A percentile compares a stretch with the other conserved stretches of the same genome.
Conservation (phyloP, 2,797 vertebrate genomes). For the Acrocephalus scirpaceus region DNA sequence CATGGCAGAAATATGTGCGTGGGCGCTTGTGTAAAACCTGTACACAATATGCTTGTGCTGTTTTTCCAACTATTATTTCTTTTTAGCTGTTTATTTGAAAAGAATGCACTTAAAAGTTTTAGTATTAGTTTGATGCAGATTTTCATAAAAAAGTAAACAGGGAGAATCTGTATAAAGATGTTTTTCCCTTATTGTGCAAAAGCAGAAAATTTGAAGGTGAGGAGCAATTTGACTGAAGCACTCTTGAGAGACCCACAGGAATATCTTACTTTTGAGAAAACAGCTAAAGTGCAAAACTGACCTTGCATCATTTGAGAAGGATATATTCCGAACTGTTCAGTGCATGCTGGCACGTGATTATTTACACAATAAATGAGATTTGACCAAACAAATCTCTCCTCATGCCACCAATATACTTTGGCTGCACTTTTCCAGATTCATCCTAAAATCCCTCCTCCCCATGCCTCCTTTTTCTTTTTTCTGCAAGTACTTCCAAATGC, state of each 20-base stretch:
- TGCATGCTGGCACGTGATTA: neutral
- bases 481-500: neutral
- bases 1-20: slow-evolving; percentile 50
- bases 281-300: neutral
- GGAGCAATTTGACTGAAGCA: neutral
- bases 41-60: neutral
- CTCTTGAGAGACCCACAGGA: neutral
- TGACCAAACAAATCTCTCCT: neutral
- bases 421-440: neutral
- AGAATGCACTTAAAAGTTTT: neutral
- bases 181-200: neutral
- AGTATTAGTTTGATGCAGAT: neutral
- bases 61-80: neutral
- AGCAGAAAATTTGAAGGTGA: neutral
- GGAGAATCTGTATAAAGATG: neutral
- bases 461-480: neutral
- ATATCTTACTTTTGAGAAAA: neutral
- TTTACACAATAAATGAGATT: neutral
- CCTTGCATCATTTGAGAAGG: neutral
- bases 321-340: neutral
- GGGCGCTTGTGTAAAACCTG: slow-evolving; percentile 10
- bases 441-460: neutral
- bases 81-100: neutral
- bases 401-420: neutral
- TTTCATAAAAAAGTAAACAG: neutral